These are phyloP conservation scores for Gambelia wislizenii DNA, from an alignment of 2,797 vertebrate species.

Conservation along the genomic window DNA sequence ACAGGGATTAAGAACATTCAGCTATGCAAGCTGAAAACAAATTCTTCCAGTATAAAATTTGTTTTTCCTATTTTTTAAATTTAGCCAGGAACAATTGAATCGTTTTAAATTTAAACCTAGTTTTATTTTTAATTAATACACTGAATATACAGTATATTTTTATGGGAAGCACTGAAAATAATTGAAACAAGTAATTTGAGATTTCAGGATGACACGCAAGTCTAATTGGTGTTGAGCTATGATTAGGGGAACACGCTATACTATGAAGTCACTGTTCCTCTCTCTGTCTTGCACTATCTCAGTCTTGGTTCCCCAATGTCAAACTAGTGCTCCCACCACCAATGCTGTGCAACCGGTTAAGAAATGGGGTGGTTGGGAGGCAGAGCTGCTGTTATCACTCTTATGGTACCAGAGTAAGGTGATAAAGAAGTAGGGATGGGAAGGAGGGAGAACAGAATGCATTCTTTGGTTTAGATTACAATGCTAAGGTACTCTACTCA, in stretches of 20 bases:
- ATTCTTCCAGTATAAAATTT: slow-evolving; percentile 10
- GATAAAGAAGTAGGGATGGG: background rate
- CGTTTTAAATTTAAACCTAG: slow-evolving; percentile 36
- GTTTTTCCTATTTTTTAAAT: slow-evolving; percentile 10
- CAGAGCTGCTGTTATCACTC: background rate
- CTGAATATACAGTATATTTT: slow-evolving; percentile 44
- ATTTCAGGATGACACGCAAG: background rate
- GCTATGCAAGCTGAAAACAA: slow-evolving; percentile 17
- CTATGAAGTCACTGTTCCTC: background rate
- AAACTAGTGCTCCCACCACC: background rate
- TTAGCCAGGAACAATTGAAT: slow-evolving; percentile 35
- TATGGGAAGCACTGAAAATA: background rate
- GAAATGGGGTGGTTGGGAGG: background rate
- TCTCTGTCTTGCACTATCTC: background rate
- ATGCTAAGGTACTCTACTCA: background rate
- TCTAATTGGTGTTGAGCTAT: background rate
- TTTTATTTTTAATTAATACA: slow-evolving; percentile 25
- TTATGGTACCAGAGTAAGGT: background rate
- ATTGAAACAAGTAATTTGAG: slow-evolving; percentile 7
- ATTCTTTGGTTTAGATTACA: background rate
- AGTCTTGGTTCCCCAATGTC: background rate
- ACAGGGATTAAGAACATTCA: slow-evolving; percentile 36
- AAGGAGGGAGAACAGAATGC: background rate
- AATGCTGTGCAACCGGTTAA: background rate
- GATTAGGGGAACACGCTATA: background rate